Base-by-base conservation (phyloP, 1,140 invertebrate genomes). In the fruit fly (Drosophila melanogaster) region DNA sequence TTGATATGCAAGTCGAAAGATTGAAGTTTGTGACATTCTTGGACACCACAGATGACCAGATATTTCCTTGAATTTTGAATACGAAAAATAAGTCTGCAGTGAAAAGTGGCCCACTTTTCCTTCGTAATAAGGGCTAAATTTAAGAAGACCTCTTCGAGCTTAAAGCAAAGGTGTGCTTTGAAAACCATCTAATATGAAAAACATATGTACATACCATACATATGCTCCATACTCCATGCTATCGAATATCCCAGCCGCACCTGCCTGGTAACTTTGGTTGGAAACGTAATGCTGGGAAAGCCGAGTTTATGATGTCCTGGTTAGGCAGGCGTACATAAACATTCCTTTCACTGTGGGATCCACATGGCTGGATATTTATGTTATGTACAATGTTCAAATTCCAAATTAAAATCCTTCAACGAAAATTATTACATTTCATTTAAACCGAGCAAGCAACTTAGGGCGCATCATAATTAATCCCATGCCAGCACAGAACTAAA, bases 381-480 rank as follows among this genome's bases (percentile, higher is more conserved):
- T 59, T 58, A 65, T 70, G 46, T 24, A 89, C 76, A 83, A 79
- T 85, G 83, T 79, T 76, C 66, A 85, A 91, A 79, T 90, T 76
- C 65, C 67, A 87, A 85, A 86, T 90, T 77, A 91, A 90, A 89
- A 89, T 90, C 72, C 83, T 81, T 77, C 89, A 89, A 81, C 80
- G 69, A 91, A 91, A 91, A 89, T 91, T 91, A 91, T 91, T 91
- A 90, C 90, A 81, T 87, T 90, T 91, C 79, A 91, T 91, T 91
- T 91, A 79, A 91, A 84, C 76, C 71, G 44, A 74, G 51, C 67
- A 58, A 57, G 69, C 70, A 90, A 83, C 50, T 80, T 77, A 79
- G 90, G 86, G 75, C 83, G 85, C 78, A 91, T 91, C 90, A 91
- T 91, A 91, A 91, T 91, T 91, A 91, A 91, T 91, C 81, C 85